Conservation (phyloP, 1,140 invertebrate species). For the Drosophila sproati region DNA sequence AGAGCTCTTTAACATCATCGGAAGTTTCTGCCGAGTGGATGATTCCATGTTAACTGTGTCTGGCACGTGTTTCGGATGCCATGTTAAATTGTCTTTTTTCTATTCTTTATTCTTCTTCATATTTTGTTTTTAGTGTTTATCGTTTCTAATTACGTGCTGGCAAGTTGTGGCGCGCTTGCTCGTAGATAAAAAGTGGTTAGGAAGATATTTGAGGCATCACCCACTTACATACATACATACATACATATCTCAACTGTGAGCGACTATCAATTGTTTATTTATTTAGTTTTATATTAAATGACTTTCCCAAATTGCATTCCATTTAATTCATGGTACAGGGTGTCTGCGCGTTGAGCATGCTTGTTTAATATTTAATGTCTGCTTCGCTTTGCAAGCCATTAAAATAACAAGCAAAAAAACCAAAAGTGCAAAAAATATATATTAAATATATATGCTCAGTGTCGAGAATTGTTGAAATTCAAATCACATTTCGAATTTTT, state of each 20-base stretch:
- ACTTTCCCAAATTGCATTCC: conserved; percentile 12
- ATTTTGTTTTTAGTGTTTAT: conserved; percentile 24
- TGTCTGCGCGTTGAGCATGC: not conserved
- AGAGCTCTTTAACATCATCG: conserved; percentile 6
- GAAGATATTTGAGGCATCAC: conserved; percentile 20
- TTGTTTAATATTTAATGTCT: conserved; percentile 11
- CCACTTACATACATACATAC: conserved; percentile 17
- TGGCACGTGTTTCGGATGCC: conserved; percentile 41
- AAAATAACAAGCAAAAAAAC: conserved; percentile 5
- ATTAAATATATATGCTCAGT: conserved; percentile 1
- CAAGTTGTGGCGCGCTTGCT: conserved; percentile 37
- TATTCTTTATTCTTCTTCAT: conserved; percentile 6
- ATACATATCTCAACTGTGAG: not conserved
- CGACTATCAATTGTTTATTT: not conserved
- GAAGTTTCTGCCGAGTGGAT: conserved; percentile 12
- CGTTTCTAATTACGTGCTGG: conserved; percentile 52
- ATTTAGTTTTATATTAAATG: conserved; percentile 11
- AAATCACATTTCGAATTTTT: conserved; percentile 43
- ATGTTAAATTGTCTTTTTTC: conserved; percentile 9
- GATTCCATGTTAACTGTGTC: conserved; percentile 8
- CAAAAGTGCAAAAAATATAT: not conserved
- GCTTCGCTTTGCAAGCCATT: conserved; percentile 30
- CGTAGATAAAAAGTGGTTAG: conserved; percentile 28
- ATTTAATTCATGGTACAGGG: not conserved
- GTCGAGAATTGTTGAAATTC: conserved; percentile 41